A percentile compares a stretch with the other conserved stretches of the same genome.
These are phyloP conservation scores for Mongoloraphidia duomilia DNA, from an alignment of 2,888 invertebrate genomes.

Conservation along the genomic window DNA sequence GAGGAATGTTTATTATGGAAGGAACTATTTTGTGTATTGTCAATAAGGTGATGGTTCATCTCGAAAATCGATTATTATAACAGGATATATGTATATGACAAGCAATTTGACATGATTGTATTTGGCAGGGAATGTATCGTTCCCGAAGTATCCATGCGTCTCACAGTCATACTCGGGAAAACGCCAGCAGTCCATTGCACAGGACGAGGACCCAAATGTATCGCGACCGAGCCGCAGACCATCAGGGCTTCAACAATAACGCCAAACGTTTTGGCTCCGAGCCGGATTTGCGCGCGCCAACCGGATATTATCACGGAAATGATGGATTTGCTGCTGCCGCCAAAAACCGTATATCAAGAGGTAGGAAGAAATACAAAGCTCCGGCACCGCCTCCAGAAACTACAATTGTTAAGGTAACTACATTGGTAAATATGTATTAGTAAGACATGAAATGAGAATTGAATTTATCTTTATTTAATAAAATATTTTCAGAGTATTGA, in stretches of 20 bases:
- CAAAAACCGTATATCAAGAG: slow-evolving; percentile 33
- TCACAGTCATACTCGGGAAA: slow-evolving; percentile 7
- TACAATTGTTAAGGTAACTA: slow-evolving; percentile 14
- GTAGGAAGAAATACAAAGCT: slow-evolving; percentile 65
- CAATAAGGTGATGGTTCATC: too few species aligned
- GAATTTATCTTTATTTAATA: slow-evolving; percentile 1
- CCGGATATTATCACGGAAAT: slow-evolving; percentile 23
- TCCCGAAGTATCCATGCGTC: slow-evolving; percentile 27
- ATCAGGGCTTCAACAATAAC: slow-evolving; percentile 17
- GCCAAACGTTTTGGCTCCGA: slow-evolving; percentile 56
- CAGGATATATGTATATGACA: too few species aligned
- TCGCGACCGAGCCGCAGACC: slow-evolving; percentile 19
- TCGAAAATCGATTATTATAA: too few species aligned
- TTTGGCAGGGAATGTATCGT: slow-evolving; percentile 34
- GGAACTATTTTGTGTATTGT: too few species aligned
- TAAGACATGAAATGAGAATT: slow-evolving; percentile 10
- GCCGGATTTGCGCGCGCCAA: slow-evolving; percentile 42
- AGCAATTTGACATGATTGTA: too few species aligned
- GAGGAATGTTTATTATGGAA: too few species aligned
- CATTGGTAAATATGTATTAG: slow-evolving; percentile 17
- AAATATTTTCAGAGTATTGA: slow-evolving; percentile 26
- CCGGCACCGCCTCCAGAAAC: slow-evolving; percentile 41
- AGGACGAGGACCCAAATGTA: slow-evolving; percentile 36
- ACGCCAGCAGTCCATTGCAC: slow-evolving; percentile 31
- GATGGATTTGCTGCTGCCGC: slow-evolving; percentile 21